Conservation (phyloP, 2,797 vertebrate genomes). For the Euthynnus affinis region DNA sequence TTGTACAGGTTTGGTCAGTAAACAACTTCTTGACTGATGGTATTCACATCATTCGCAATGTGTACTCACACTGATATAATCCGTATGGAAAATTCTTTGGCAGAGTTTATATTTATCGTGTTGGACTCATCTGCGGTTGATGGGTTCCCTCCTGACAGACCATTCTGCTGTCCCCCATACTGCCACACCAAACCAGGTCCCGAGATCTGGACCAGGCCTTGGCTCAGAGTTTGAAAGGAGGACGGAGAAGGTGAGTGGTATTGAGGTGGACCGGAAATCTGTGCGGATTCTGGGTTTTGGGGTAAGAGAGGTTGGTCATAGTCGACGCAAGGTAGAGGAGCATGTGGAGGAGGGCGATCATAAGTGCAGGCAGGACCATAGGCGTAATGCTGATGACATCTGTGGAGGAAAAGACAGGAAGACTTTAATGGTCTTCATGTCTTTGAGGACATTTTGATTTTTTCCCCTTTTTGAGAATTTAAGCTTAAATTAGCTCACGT, state of each 20-base stretch:
- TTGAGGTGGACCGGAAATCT: constrained; percentile 5
- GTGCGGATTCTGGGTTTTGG: constrained; percentile 9
- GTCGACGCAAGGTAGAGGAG: constrained; percentile 59
- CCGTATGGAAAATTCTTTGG: constrained; percentile 69
- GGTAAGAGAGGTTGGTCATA: constrained; percentile 56
- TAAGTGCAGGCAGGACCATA: constrained; percentile 28
- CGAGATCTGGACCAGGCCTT: constrained; percentile 20
- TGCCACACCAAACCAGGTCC: constrained; percentile 44
- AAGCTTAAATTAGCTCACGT: not conserved
- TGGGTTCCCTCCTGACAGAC: constrained; percentile 25
- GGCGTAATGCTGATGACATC: constrained; percentile 68
- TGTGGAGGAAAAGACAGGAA: constrained; percentile 55
- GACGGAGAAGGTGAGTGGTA: constrained; percentile 32
- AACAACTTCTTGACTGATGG: constrained; percentile 36
- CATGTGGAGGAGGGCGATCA: constrained; percentile 14
- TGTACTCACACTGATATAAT: constrained; percentile 78
- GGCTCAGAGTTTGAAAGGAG: constrained; percentile 23
- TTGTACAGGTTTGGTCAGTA: constrained; percentile 22
- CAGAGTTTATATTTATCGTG: constrained; percentile 42
- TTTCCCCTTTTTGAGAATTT: not conserved
- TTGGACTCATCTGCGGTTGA: constrained; percentile 30
- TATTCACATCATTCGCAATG: not conserved
- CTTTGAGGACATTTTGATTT: not conserved
- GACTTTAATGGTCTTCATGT: not conserved
- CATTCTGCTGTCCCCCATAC: constrained; percentile 47